Base-by-base conservation (phyloP, 2,113 vertebrate species). In the Anolis sagrei region DNA sequence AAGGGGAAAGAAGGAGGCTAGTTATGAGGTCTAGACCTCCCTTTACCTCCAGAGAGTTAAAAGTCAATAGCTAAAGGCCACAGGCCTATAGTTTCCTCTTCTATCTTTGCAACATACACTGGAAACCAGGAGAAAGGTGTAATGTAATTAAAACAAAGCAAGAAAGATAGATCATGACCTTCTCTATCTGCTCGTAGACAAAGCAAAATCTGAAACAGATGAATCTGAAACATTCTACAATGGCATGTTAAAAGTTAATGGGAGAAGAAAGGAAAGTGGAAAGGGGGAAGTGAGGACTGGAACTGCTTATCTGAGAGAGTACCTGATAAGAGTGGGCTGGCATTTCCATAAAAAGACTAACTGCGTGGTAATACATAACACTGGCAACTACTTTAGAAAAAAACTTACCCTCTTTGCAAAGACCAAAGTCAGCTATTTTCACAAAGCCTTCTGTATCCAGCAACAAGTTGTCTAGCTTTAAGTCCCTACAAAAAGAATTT, bases 401-500 rank as follows among this genome's bases (percentile, higher is more conserved):
- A 39, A 5, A 4, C 69, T 94, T 96, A 99, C 99, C 99, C 97
- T 99, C 99, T 98, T 99, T 99, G 92, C 98, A 99, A 94, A 99
- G 98, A 85, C 99, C 99, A 91, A 99, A 99, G 95, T 99, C 99
- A 54, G 99, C 98, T 79, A 99, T 99, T 96, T 99, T 99, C 90
- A 99, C 98, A 76, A 99, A 99, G 88, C 99, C 99, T 95, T 99
- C 98, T 72, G 98, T 99, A 92, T 99, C 99, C 94, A 99, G 95
- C 91, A 99, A 91, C 94, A 99, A 96, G 90, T 99, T 99, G 95
- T 99, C 99, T 95, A 99, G 95, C 96, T 99, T 99, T 93, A 99
- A 93, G 96, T 99, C 99, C 95, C 99, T 99, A 95, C 39, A 91
- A 92, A 81, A 36, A 66, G 93, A 83, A 88, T 81, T n/a, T 80